Conservation (phyloP, 2,113 vertebrate species). For the Aepyceros melampus region DNA sequence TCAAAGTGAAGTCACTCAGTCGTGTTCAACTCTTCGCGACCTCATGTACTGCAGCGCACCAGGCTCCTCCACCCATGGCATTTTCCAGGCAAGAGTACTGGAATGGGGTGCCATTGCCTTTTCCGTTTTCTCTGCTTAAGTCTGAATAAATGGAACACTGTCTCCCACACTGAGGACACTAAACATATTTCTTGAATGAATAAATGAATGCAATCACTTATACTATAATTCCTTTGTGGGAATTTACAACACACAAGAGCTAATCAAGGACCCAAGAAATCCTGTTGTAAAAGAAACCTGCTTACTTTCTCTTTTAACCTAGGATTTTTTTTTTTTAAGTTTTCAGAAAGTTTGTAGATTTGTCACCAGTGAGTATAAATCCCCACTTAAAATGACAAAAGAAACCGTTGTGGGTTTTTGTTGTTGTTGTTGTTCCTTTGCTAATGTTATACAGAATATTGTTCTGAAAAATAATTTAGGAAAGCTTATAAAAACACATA, state of each 20-base stretch:
- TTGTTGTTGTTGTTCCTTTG: background rate
- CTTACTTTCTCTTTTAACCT: background rate
- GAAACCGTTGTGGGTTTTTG: background rate
- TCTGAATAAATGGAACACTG: background rate
- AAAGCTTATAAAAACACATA: background rate
- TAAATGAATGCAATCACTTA: background rate
- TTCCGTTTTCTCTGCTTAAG: background rate
- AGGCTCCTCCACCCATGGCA: background rate
- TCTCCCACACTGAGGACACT: background rate
- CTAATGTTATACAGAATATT: background rate
- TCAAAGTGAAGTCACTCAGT: background rate
- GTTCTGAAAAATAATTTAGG: background rate
- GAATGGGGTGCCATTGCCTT: background rate
- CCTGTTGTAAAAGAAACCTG: background rate
- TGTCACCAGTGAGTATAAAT: background rate
- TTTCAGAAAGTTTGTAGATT: background rate
- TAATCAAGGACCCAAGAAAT: background rate
- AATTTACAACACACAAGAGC: background rate
- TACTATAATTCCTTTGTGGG: background rate
- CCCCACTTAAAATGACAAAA: background rate
- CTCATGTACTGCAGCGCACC: background rate
- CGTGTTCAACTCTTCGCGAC: fast-evolving
- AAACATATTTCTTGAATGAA: background rate
- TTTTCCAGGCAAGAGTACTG: background rate
- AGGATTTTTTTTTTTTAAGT: background rate